Evolutionary conservation across 1,140 invertebrate species (phyloP).

Genomic region (Pentalonia nigronervosa): DNA sequence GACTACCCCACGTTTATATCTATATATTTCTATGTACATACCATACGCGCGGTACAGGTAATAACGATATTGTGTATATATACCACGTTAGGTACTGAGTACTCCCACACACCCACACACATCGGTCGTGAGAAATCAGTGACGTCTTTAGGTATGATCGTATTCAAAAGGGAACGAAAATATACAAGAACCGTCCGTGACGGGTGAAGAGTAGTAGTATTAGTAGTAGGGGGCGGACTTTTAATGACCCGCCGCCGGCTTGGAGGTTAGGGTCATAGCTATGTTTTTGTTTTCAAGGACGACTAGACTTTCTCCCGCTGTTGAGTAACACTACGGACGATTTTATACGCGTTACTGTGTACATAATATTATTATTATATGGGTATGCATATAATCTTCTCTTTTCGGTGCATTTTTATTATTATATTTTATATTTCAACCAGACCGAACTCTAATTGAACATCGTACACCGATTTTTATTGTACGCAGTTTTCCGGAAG

Average conservation of each 20-base stretch:
- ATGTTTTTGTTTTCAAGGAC: constrained; percentile 50
- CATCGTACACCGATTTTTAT: background rate
- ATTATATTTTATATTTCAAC: background rate
- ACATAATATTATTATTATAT: background rate
- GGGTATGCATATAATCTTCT: constrained; percentile 2
- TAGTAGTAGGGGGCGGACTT: constrained; percentile 31
- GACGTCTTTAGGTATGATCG: background rate
- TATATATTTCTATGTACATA: background rate
- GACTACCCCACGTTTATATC: constrained; percentile 51
- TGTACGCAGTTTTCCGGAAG: background rate
- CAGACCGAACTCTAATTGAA: background rate
- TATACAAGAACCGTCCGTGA: background rate
- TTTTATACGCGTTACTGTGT: background rate
- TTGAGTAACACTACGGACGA: constrained; percentile 19
- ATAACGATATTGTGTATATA: constrained; percentile 2
- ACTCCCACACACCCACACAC: constrained; percentile 33
- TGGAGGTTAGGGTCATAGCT: constrained; percentile 53
- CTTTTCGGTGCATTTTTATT: background rate
- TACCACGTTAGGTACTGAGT: background rate
- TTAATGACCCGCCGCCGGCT: constrained; percentile 43
- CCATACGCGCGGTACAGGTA: background rate
- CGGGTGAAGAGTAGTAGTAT: background rate
- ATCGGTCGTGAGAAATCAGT: constrained; percentile 39
- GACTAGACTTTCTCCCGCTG: constrained; percentile 52
- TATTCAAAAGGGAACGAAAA: constrained; percentile 32